Evolutionary conservation across 2,888 invertebrate genomes (phyloP).

Genomic region (Caenorhabditis sp.): DNA sequence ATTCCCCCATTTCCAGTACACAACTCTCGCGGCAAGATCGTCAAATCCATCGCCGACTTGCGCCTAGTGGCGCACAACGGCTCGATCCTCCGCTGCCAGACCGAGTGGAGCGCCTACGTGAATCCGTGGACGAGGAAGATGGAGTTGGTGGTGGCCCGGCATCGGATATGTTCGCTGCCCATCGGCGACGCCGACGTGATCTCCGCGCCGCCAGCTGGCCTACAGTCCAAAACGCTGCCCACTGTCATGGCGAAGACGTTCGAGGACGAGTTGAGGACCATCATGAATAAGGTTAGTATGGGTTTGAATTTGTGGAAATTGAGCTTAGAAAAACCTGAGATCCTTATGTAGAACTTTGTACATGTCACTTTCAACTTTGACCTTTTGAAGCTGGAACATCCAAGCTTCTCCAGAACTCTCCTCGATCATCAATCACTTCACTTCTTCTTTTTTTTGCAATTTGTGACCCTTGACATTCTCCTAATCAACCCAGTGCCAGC

Average conservation of each 20-base stretch:
- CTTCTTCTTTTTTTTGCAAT: background rate
- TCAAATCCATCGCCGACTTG: slow-evolving; percentile 75
- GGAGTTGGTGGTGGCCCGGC: slow-evolving; percentile 92
- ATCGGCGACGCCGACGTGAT: slow-evolving; percentile 76
- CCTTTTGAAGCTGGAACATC: too few species aligned
- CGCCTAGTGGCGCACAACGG: slow-evolving; percentile 81
- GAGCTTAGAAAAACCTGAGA: too few species aligned
- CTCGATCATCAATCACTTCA: too few species aligned
- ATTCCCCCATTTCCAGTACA: slow-evolving; percentile 76
- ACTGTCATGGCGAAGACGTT: slow-evolving; percentile 71
- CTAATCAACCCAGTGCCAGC: background rate
- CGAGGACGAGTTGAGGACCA: slow-evolving; percentile 74
- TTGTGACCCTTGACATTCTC: slow-evolving; percentile 20
- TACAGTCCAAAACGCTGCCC: slow-evolving; percentile 66
- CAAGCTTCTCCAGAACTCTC: too few species aligned
- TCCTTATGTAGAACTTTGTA: too few species aligned
- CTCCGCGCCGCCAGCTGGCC: slow-evolving; percentile 50
- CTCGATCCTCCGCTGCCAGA: slow-evolving; percentile 88
- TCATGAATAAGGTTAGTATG: slow-evolving; percentile 72
- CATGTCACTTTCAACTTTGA: too few species aligned
- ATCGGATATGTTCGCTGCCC: slow-evolving; percentile 72
- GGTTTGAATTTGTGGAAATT: background rate
- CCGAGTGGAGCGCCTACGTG: slow-evolving; percentile 91
- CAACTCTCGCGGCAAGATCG: slow-evolving; percentile 73
- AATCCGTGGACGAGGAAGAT: slow-evolving; percentile 95